Conservation (phyloP, 2,797 vertebrate species). For the Spinus pinus region DNA sequence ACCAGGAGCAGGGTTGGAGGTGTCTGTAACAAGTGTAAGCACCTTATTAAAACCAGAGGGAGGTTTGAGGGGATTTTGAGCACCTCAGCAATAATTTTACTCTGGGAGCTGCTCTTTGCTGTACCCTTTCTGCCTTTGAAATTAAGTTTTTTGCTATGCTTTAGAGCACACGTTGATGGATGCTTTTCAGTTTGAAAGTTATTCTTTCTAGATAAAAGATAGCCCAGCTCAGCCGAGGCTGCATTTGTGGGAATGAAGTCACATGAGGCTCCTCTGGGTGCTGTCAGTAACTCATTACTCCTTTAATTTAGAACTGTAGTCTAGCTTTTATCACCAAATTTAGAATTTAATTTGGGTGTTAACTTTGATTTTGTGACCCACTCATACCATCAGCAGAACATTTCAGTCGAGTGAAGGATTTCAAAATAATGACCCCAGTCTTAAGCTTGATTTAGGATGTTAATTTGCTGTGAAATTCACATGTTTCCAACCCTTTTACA, state of each 20-base stretch:
- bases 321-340: slow-evolving; percentile 35
- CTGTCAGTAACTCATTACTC: slow-evolving; percentile 10
- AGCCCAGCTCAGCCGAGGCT: neutral
- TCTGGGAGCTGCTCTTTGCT: neutral
- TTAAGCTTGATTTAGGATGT: neutral
- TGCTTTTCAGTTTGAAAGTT: slow-evolving; percentile 54
- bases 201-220: slow-evolving; percentile 50
- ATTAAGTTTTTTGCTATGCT: neutral
- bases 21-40: neutral
- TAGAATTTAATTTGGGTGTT: slow-evolving; percentile 21
- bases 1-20: neutral
- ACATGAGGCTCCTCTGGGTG: neutral
- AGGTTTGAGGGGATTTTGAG: neutral
- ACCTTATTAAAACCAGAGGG: neutral
- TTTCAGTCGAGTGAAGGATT: neutral
- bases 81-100: neutral
- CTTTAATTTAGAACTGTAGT: slow-evolving; percentile 22
- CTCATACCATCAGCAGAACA: neutral
- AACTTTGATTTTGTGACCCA: neutral
- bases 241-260: slow-evolving; percentile 10
- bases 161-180: neutral
- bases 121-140: neutral
- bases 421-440: neutral
- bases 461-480: neutral
- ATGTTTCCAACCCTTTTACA: neutral